Percentiles rank a stretch among this genome's conserved stretches.
Evolutionary conservation across 2,113 vertebrate species (phyloP).

Genomic region (Tenrec ecaudatus): DNA sequence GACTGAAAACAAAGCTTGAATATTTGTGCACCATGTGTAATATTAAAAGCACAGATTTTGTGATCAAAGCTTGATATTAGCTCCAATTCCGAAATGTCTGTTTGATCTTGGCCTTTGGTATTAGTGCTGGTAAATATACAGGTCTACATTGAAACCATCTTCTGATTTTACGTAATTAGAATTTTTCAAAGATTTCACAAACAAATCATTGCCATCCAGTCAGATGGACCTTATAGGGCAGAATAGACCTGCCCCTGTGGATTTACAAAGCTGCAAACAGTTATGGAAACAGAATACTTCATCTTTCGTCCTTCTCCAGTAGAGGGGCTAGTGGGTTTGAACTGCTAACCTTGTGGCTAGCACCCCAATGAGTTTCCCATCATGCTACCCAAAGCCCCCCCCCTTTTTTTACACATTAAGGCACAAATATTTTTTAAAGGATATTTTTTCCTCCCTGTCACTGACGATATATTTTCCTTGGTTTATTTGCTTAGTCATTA

Average conservation of each 20-base stretch:
- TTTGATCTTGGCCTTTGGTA: neutral
- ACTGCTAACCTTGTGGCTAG: too few relatives aligned
- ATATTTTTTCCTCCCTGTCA: neutral
- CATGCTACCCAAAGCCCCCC: too few relatives aligned
- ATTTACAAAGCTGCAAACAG: too few relatives aligned
- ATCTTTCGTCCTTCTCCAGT: too few relatives aligned
- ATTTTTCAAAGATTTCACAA: neutral
- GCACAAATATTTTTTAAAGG: neutral
- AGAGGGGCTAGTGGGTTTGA: too few relatives aligned
- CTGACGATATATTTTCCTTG: neutral
- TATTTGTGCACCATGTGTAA: neutral
- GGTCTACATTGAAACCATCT: neutral
- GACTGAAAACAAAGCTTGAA: neutral
- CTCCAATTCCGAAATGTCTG: neutral
- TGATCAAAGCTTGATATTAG: neutral
- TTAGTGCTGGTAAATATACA: neutral
- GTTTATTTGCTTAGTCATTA: neutral
- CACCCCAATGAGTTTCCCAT: too few relatives aligned
- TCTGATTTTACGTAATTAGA: neutral
- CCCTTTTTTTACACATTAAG: constrained; percentile 8
- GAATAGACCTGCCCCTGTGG: too few relatives aligned
- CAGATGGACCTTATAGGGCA: too few relatives aligned
- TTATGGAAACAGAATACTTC: too few relatives aligned
- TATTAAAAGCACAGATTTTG: neutral
- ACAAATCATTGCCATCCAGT: too few relatives aligned